A percentile compares a stretch with the other conserved stretches of the same genome.
These are phyloP conservation scores for Psophia crepitans DNA, from an alignment of 2,113 vertebrate genomes.

Conservation along the genomic window DNA sequence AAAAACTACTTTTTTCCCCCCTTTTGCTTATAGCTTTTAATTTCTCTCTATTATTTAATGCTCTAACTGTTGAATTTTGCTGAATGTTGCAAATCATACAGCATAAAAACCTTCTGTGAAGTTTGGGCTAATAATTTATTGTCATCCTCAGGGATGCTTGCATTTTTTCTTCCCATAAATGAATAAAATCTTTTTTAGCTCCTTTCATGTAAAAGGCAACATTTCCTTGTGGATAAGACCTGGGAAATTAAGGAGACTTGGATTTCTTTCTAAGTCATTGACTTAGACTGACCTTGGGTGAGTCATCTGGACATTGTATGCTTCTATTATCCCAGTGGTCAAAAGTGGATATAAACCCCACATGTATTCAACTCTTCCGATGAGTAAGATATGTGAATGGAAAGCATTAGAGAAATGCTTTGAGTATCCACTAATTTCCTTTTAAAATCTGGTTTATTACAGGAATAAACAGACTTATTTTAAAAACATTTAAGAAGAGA, in stretches of 20 bases:
- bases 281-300: background rate
- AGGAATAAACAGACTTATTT: background rate
- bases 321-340: background rate
- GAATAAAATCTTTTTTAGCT: background rate
- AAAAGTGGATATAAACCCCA: background rate
- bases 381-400: background rate
- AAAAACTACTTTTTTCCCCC: background rate
- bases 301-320: background rate
- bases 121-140: conserved; percentile 56
- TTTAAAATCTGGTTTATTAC: background rate
- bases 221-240: background rate
- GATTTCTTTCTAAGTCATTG: background rate
- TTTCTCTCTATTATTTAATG: conserved; percentile 41
- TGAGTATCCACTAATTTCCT: background rate
- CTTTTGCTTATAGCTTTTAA: conserved; percentile 16
- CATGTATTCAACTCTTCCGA: background rate
- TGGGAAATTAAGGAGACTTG: background rate
- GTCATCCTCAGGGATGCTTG: conserved; percentile 1
- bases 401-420: background rate
- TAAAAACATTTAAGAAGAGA: background rate
- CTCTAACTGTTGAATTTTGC: background rate
- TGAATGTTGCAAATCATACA: conserved; percentile 27
- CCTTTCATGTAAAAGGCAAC: background rate
- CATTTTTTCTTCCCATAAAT: conserved; percentile 37
- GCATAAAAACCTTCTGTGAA: conserved; percentile 55